Evolutionary conservation across 2,797 vertebrate genomes (phyloP).

Genomic region (Harpagifer antarcticus): DNA sequence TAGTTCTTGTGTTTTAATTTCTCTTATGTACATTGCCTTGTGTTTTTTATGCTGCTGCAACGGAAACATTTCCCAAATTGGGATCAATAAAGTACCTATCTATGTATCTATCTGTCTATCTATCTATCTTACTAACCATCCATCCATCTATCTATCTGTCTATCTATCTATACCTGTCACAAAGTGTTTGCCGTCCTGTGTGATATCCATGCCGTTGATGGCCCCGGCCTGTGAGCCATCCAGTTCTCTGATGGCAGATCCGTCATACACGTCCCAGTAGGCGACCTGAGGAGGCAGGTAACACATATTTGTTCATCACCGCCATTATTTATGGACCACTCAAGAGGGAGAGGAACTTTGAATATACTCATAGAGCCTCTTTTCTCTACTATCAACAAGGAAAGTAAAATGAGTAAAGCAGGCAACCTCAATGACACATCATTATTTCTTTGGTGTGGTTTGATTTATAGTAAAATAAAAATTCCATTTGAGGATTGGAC

Average conservation of each 20-base stretch:
- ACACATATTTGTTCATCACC: background rate
- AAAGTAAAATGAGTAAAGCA: background rate
- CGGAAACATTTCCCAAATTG: too few relatives aligned
- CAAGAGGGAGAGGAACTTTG: background rate
- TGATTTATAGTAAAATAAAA: background rate
- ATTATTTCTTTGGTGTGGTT: slow-evolving; percentile 9
- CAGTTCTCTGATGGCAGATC: slow-evolving; percentile 86
- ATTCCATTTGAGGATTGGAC: background rate
- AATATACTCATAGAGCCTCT: too few relatives aligned
- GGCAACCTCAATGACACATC: background rate
- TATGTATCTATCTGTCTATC: too few relatives aligned
- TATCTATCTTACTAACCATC: too few relatives aligned
- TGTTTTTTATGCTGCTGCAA: too few relatives aligned
- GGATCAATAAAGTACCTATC: too few relatives aligned
- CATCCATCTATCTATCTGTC: too few relatives aligned
- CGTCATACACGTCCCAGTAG: slow-evolving; percentile 92
- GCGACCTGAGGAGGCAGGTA: slow-evolving; percentile 78
- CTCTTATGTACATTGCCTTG: too few relatives aligned
- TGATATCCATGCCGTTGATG: slow-evolving; percentile 90
- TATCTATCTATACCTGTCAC: slow-evolving; percentile 84
- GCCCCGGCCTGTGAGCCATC: slow-evolving; percentile 88
- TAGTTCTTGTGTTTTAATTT: too few relatives aligned
- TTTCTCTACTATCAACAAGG: background rate
- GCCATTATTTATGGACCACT: background rate
- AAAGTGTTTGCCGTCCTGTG: slow-evolving; percentile 86